phyloP scores from a whole-genome alignment of 2,797 vertebrate species.

The Carduelis carduelis region DNA sequence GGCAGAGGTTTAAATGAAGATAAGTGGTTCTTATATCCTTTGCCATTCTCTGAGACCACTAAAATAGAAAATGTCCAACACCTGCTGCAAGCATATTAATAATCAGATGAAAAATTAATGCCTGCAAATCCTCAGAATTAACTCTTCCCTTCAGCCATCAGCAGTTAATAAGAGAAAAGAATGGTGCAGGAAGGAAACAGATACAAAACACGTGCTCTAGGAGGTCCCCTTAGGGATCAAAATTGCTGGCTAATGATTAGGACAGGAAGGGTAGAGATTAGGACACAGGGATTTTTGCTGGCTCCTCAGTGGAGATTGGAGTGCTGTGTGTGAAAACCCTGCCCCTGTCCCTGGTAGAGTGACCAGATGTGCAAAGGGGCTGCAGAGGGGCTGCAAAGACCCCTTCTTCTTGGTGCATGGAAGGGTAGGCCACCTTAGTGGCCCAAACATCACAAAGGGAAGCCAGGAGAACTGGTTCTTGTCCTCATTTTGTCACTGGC shows the following conservation, averaged over 20 bases:
- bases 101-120: slow-evolving; percentile 33
- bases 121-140: background rate
- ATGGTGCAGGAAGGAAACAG: background rate
- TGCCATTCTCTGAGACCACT: background rate
- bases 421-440: no score
- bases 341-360: fast-evolving
- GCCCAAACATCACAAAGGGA: no score
- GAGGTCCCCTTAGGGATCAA: background rate
- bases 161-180: background rate
- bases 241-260: background rate
- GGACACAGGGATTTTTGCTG: background rate
- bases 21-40: background rate
- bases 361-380: background rate
- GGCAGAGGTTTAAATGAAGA: background rate
- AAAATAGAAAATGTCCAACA: slow-evolving; percentile 18
- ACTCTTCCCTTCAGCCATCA: background rate
- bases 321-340: background rate
- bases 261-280: background rate
- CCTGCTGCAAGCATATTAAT: slow-evolving; percentile 20
- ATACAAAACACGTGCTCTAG: background rate
- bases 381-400: background rate
- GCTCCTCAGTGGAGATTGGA: background rate
- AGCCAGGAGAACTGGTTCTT: background rate
- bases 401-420: fast-evolving
- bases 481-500: background rate